phyloP scores from a whole-genome alignment of 23 tunicate genomes.

The Ascidia mentula region DNA sequence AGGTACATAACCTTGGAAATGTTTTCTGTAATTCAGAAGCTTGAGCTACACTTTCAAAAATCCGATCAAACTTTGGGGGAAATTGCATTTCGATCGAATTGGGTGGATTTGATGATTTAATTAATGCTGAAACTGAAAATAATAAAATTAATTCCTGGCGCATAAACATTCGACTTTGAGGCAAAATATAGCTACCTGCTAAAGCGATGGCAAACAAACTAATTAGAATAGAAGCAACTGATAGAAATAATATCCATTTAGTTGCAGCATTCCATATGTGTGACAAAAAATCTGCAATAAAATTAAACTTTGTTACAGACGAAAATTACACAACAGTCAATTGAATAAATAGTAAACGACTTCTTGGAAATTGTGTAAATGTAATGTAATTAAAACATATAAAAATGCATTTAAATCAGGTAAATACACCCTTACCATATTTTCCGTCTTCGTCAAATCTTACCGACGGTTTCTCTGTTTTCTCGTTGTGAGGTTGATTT shows the following conservation, averaged over 20 bases:
- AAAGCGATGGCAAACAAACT: not conserved
- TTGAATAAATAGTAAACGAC: too few relatives aligned
- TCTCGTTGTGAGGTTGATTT: too few relatives aligned
- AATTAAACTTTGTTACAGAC: too few relatives aligned
- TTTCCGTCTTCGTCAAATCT: too few relatives aligned
- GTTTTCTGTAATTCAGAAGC: not conserved
- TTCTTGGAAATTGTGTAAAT: too few relatives aligned
- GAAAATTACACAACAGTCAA: too few relatives aligned
- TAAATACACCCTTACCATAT: too few relatives aligned
- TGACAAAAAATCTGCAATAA: too few relatives aligned
- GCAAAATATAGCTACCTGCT: not conserved
- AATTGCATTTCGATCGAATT: not conserved
- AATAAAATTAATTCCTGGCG: too few relatives aligned
- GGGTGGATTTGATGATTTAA: not conserved
- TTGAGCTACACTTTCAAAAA: not conserved
- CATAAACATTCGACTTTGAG: not conserved
- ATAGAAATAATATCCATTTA: not conserved
- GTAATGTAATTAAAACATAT: too few relatives aligned
- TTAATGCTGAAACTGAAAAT: not conserved
- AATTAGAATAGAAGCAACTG: not conserved
- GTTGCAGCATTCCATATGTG: not conserved
- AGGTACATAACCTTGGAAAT: not conserved
- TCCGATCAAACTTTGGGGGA: not conserved
- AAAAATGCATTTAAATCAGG: too few relatives aligned
- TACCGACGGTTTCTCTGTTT: too few relatives aligned